phyloP scores from a whole-genome alignment of 2,113 vertebrate species.

The Oxygymnocypris stewartii region DNA sequence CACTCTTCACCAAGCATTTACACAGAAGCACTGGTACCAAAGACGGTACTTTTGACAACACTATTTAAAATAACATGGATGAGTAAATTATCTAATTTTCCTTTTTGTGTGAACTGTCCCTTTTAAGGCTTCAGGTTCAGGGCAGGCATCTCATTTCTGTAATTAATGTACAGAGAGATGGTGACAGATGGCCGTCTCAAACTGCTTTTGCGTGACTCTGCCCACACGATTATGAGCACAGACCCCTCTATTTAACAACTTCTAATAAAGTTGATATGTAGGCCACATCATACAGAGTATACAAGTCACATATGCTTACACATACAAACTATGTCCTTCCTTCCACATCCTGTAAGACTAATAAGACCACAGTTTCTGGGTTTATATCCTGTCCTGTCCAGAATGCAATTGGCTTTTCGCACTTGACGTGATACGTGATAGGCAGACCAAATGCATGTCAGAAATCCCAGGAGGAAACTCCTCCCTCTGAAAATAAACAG shows the following conservation, averaged over 20 bases:
- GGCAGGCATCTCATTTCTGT: background rate
- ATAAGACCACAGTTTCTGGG: constrained; percentile 1
- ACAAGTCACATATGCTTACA: background rate
- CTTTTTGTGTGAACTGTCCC: background rate
- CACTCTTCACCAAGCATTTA: too few species aligned
- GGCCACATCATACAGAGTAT: background rate
- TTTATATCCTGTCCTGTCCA: constrained; percentile 40
- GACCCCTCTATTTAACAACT: constrained; percentile 11
- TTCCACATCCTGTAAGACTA: constrained; percentile 37
- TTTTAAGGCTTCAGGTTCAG: background rate
- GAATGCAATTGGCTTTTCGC: constrained; percentile 23
- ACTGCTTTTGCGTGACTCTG: constrained; percentile 52
- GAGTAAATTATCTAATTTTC: background rate
- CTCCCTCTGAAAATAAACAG: constrained; percentile 64
- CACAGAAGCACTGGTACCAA: too few species aligned
- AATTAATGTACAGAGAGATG: constrained; percentile 33
- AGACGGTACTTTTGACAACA: too few species aligned
- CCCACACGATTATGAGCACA: constrained; percentile 61
- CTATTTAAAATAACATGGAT: background rate
- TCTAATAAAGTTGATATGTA: constrained; percentile 28
- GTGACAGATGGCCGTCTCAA: constrained; percentile 69
- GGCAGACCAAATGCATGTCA: constrained; percentile 45
- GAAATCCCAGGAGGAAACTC: constrained; percentile 67
- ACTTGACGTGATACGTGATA: constrained; percentile 43
- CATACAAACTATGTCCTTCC: background rate